These are phyloP conservation scores for Pseudomyrmex pallidus DNA, from an alignment of 1,140 invertebrate species.

Conservation along the genomic window DNA sequence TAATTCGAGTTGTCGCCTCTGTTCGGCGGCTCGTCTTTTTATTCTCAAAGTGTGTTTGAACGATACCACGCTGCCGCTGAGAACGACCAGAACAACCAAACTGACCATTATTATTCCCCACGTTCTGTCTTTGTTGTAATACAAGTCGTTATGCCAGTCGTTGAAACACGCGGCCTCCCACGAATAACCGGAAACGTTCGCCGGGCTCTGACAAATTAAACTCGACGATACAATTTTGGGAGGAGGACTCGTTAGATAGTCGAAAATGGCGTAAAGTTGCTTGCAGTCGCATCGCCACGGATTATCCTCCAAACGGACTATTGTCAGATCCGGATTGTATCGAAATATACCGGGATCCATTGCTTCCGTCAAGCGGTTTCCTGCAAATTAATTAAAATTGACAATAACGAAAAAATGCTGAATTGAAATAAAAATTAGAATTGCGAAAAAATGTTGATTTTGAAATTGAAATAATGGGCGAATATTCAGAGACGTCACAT, in stretches of 20 bases:
- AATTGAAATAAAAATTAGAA: not conserved
- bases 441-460: not conserved
- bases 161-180: conserved; percentile 89
- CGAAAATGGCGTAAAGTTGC: conserved; percentile 86
- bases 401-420: conserved; percentile 7
- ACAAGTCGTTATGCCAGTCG: conserved; percentile 84
- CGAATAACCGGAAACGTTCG: conserved; percentile 86
- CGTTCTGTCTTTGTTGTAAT: conserved; percentile 84
- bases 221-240: conserved; percentile 83
- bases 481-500: not conserved
- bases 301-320: conserved; percentile 88
- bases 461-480: not conserved
- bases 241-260: conserved; percentile 86
- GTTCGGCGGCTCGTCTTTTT: conserved; percentile 83
- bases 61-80: conserved; percentile 84
- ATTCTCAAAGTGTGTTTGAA: conserved; percentile 85
- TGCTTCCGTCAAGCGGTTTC: conserved; percentile 88
- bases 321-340: conserved; percentile 86
- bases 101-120: conserved; percentile 86
- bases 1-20: conserved; percentile 84
- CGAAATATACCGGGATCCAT: conserved; percentile 87
- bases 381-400: conserved; percentile 74
- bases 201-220: conserved; percentile 87
- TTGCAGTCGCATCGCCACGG: conserved; percentile 90
- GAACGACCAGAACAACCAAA: conserved; percentile 82